Percentiles rank a stretch among this genome's conserved stretches.
Evolutionary conservation across 2,113 vertebrate genomes (phyloP).

Genomic region (Octodon degus): DNA sequence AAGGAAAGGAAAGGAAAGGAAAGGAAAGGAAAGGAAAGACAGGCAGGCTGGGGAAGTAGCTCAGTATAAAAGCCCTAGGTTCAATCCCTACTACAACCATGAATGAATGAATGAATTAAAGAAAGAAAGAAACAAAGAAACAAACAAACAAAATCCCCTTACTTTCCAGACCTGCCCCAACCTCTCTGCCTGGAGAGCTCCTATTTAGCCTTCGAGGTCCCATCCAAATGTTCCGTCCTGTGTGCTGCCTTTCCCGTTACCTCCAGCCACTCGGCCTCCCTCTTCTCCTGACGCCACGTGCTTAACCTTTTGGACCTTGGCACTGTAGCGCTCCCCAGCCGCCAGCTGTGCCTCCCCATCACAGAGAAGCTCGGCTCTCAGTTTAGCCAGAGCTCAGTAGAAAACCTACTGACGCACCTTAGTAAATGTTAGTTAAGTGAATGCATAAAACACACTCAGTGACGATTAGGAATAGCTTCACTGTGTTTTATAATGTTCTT

Average conservation of each 20-base stretch:
- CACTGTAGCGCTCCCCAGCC: background rate
- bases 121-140: too few species aligned
- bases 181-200: too few species aligned
- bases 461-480: constrained; percentile 23
- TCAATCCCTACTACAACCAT: too few species aligned
- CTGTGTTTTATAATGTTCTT: constrained; percentile 32
- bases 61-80: too few species aligned
- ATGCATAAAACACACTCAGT: background rate
- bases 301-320: background rate
- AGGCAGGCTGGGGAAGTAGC: too few species aligned
- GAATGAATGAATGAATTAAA: too few species aligned
- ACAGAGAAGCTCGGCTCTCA: background rate
- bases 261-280: background rate
- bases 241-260: background rate
- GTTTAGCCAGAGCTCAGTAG: background rate
- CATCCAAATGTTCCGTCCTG: background rate
- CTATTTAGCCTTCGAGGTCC: background rate
- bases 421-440: constrained; percentile 35
- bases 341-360: background rate
- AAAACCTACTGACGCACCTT: background rate
- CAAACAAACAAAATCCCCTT: too few species aligned
- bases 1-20: too few species aligned
- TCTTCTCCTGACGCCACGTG: background rate
- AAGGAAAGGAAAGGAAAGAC: too few species aligned
- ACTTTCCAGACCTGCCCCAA: too few species aligned